Base-by-base conservation (phyloP, 1,140 invertebrate species). In the Zaprionus vittiger region DNA sequence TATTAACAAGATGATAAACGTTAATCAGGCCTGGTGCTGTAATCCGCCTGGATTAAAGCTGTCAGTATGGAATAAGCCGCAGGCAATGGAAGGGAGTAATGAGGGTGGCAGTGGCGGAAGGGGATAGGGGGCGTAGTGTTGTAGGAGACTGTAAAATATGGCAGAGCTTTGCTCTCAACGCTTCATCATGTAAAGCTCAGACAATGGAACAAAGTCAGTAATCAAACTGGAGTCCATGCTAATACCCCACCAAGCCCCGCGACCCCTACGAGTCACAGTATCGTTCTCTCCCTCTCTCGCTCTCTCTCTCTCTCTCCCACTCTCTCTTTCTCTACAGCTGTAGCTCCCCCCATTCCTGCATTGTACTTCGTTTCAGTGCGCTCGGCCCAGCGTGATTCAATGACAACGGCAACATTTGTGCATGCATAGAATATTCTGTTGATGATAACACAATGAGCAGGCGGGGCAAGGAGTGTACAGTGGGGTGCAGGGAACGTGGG, bases 391-490 rank as follows among this genome's bases (percentile, higher is more conserved):
- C 73, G 71, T 87, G 84, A 87, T 87, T 90, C 85, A 90, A 87
- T 90, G 85, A 87, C 84, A 87, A 87, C 84, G 79, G 84, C 84
- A 87, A 87, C 84, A 85, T 90, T 89, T 89, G 81, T 90, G 85
- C 85, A 90, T 90, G 85, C 85, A 90, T 90, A 90, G 85, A 90
- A 90, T 90, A 90, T 90, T 85, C 77, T 76, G 81, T 73, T 90
- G 85, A 90, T 90, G 73, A 90, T 90, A 90, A 85, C 85, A 90
- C 85, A 87, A 87, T 87, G 80, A 72, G 72, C 44, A 63, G 59
- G 59, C 65, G 54, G 54, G 57, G 34, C 52, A 20, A 1, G 7
- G 14, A 12, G 26, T 4, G 5, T 11, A 12, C 7, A 14, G 34
- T 17, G 44, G 44, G n/a, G 7, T 1, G n/a, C n/a, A n/a, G n/a